phyloP scores from a whole-genome alignment of 2,888 invertebrate genomes.

The Aradus depressus region DNA sequence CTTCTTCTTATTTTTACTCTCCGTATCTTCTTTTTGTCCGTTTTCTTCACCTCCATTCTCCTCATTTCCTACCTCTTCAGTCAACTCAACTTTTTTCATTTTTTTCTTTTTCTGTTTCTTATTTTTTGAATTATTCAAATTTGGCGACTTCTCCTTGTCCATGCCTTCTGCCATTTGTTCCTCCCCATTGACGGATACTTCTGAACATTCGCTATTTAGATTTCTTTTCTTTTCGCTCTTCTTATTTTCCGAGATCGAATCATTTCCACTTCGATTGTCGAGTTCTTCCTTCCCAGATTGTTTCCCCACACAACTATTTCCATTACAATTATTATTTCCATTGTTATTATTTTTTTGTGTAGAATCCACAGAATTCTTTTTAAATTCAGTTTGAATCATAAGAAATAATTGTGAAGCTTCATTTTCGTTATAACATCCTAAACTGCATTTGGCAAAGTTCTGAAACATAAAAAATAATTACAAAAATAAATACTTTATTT shows the following conservation, averaged over 20 bases:
- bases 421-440: neutral
- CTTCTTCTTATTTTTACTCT: neutral
- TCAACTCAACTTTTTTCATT: too few relatives aligned
- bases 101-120: too few relatives aligned
- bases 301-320: too few relatives aligned
- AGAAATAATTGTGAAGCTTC: slow-evolving; percentile 8
- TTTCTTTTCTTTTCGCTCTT: slow-evolving; percentile 14
- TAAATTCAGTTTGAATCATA: slow-evolving; percentile 7
- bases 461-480: slow-evolving; percentile 5
- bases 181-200: neutral
- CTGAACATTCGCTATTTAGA: slow-evolving; percentile 1
- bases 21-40: neutral
- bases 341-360: slow-evolving; percentile 3
- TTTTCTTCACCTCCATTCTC: too few relatives aligned
- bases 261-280: neutral
- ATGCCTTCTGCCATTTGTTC: neutral
- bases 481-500: neutral
- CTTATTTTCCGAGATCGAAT: neutral
- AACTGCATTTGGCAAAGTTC: slow-evolving; percentile 15
- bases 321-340: too few relatives aligned
- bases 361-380: slow-evolving; percentile 1
- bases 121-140: too few relatives aligned
- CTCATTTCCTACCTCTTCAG: too few relatives aligned
- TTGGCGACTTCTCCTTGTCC: too few relatives aligned
- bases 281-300: neutral